Conservation (phyloP, 2,797 vertebrate species). For the Hemitrygon akajei region DNA sequence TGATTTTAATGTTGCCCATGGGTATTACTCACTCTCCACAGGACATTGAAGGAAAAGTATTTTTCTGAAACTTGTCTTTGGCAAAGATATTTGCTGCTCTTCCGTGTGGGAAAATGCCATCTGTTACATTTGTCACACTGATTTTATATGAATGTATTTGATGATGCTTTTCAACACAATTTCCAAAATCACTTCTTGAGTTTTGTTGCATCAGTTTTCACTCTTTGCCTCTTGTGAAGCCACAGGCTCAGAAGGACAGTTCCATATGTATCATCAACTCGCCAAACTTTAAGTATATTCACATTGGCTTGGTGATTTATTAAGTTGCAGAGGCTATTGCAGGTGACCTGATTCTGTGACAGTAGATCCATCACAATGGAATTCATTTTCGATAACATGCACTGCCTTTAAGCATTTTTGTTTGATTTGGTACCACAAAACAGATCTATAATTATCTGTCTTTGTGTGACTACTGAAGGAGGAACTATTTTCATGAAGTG, state of each 20-base stretch:
- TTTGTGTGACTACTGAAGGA: neutral
- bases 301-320: neutral
- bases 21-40: neutral
- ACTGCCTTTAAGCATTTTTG: neutral
- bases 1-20: neutral
- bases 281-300: neutral
- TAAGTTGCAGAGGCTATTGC: neutral
- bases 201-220: neutral
- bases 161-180: neutral
- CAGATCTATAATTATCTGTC: neutral
- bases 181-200: neutral
- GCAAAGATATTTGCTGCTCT: neutral
- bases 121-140: slow-evolving; percentile 21
- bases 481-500: neutral
- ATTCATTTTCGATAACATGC: neutral
- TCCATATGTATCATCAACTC: neutral
- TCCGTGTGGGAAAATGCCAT: slow-evolving; percentile 18
- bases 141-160: neutral
- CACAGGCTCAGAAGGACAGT: neutral
- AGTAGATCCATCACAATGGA: neutral
- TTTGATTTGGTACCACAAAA: neutral
- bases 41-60: neutral
- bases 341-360: neutral
- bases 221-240: neutral
- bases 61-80: neutral